Percentiles rank a stretch among this genome's conserved stretches.
Evolutionary conservation across 2,797 vertebrate genomes (phyloP).

Genomic region (Leptoclinus maculatus): DNA sequence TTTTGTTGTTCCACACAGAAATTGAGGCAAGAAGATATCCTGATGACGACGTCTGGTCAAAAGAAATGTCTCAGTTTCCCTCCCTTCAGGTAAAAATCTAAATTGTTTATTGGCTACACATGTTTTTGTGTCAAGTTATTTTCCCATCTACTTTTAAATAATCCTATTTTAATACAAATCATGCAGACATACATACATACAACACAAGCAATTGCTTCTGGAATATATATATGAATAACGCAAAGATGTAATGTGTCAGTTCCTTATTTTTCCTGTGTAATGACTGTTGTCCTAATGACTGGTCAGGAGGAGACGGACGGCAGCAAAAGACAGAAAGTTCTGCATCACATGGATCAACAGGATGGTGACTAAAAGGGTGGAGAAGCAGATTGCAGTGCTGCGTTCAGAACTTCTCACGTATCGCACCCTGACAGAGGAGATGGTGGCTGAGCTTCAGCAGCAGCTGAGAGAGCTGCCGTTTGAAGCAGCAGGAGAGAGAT

Average conservation of each 20-base stretch:
- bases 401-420: conserved; percentile 8
- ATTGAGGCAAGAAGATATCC: neutral
- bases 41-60: conserved; percentile 6
- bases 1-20: conserved; percentile 16
- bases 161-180: neutral
- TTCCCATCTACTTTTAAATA: too few species aligned
- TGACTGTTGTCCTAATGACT: neutral
- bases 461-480: neutral
- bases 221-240: too few species aligned
- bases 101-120: too few species aligned
- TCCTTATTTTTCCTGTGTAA: neutral
- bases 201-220: neutral
- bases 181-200: neutral
- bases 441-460: neutral
- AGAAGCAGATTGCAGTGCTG: conserved; percentile 28
- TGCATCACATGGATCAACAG: conserved; percentile 20
- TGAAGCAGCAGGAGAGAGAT: neutral
- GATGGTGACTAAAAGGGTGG: conserved; percentile 31
- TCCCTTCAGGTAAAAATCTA: conserved; percentile 27
- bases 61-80: neutral
- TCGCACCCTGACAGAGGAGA: neutral
- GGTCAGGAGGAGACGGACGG: neutral
- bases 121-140: too few species aligned
- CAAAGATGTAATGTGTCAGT: too few species aligned
- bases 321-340: conserved; percentile 4